phyloP scores from a whole-genome alignment of 1,140 invertebrate species.

The Euschistus heros region DNA sequence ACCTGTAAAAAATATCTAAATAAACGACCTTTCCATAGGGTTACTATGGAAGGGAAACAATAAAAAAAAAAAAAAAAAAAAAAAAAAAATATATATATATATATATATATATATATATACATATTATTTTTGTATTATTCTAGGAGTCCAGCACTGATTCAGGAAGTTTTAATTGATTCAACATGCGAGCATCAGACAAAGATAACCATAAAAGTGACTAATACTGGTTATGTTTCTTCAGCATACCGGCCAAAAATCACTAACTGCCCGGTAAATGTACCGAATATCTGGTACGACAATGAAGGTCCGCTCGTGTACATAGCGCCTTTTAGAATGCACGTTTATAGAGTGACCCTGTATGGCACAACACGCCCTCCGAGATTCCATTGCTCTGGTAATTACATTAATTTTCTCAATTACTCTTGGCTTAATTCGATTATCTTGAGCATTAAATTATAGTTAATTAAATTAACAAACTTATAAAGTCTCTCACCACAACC shows the following conservation, averaged over 20 bases:
- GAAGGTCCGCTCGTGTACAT: neutral
- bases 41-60: too few relatives aligned
- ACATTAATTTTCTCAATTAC: too few relatives aligned
- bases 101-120: neutral
- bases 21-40: too few relatives aligned
- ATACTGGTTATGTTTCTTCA: constrained; percentile 31
- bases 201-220: constrained; percentile 37
- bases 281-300: neutral
- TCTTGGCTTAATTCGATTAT: too few relatives aligned
- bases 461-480: too few relatives aligned
- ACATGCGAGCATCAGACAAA: constrained; percentile 34
- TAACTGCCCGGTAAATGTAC: neutral
- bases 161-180: constrained; percentile 37
- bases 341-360: neutral
- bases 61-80: too few relatives aligned
- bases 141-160: constrained; percentile 32
- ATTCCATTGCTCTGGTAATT: neutral
- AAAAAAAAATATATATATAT: too few relatives aligned
- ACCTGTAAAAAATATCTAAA: too few relatives aligned
- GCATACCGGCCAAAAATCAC: neutral
- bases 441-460: too few relatives aligned
- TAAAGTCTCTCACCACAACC: too few relatives aligned
- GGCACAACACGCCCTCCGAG: neutral
- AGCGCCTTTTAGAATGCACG: neutral
- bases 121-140: neutral